phyloP scores from a whole-genome alignment of 2,797 vertebrate species.

The Melopsittacus undulatus region DNA sequence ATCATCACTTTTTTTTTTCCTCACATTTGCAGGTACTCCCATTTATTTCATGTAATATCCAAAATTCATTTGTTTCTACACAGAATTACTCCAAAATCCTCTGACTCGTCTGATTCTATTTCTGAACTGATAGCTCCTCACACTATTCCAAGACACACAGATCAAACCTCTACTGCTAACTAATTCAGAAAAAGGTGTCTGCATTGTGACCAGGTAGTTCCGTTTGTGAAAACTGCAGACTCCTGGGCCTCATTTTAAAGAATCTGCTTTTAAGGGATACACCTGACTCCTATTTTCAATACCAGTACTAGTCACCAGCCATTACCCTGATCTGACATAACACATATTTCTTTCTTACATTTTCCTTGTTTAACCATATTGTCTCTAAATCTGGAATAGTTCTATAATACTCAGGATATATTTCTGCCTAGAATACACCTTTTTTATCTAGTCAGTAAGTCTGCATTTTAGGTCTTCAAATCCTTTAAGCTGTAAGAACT shows the following conservation, averaged over 20 bases:
- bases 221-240: neutral
- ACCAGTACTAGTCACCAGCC: neutral
- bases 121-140: neutral
- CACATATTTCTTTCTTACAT: neutral
- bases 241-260: neutral
- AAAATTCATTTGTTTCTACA: neutral
- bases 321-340: neutral
- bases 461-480: neutral
- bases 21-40: neutral
- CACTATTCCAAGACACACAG: fast-evolving
- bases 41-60: neutral
- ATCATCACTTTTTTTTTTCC: neutral
- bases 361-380: neutral
- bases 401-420: neutral
- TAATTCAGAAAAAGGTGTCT: neutral
- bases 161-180: neutral
- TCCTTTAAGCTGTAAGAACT: neutral
- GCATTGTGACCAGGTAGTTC: neutral
- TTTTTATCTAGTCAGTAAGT: neutral
- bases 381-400: neutral
- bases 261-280: neutral
- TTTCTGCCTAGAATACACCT: neutral
- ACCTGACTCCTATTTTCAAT: neutral
- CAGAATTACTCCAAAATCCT: neutral
- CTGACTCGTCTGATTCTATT: neutral